These are phyloP conservation scores for Drosophila grimshawi DNA, from an alignment of 1,140 invertebrate genomes.

Conservation along the genomic window DNA sequence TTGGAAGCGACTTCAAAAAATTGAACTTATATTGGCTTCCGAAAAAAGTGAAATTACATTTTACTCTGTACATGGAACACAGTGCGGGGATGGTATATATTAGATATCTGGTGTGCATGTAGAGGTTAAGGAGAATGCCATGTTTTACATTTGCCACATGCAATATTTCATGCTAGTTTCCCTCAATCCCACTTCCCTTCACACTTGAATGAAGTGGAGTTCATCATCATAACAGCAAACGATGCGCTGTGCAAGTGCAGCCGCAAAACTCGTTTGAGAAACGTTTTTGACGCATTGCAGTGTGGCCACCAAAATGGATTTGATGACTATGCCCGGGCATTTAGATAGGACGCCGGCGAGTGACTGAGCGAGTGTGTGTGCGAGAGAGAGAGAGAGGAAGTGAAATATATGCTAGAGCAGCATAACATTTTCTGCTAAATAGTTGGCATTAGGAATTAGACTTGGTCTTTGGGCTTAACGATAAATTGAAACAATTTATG, in stretches of 20 bases:
- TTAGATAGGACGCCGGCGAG: constrained; percentile 26
- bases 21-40: constrained; percentile 77
- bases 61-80: constrained; percentile 10
- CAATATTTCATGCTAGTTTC: constrained; percentile 33
- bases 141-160: constrained; percentile 57
- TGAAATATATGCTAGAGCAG: constrained; percentile 1
- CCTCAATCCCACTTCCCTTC: not conserved
- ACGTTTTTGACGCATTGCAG: constrained; percentile 70
- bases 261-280: constrained; percentile 44
- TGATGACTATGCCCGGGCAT: constrained; percentile 45
- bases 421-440: constrained; percentile 44
- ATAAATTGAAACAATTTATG: constrained; percentile 52
- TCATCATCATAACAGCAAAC: constrained; percentile 62
- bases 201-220: constrained; percentile 36
- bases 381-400: constrained; percentile 1
- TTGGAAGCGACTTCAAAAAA: constrained; percentile 80
- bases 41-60: constrained; percentile 69
- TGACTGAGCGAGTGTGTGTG: not conserved
- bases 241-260: constrained; percentile 48
- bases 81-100: not conserved
- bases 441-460: constrained; percentile 46
- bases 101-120: constrained; percentile 19
- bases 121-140: constrained; percentile 29
- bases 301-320: constrained; percentile 43
- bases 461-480: constrained; percentile 33